A percentile compares a stretch with the other conserved stretches of the same genome.
These are phyloP conservation scores for Eretmochelys imbricata DNA, from an alignment of 2,113 vertebrate species.

Conservation along the genomic window DNA sequence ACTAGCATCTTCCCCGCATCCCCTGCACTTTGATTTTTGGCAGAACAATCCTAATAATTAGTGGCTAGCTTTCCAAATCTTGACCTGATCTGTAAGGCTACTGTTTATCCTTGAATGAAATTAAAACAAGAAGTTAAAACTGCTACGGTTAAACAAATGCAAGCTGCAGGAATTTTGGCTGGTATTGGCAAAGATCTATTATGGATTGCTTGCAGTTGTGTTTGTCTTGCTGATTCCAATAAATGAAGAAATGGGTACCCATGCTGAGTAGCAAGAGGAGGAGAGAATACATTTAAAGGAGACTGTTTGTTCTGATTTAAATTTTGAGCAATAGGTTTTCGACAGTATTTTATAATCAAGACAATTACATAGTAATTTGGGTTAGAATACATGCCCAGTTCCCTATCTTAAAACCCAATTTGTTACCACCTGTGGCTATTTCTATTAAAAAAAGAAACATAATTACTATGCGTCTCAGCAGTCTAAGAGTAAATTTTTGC, in stretches of 20 bases:
- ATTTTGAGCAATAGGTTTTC: slow-evolving; percentile 70
- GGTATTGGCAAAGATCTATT: not conserved
- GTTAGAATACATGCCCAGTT: slow-evolving; percentile 79
- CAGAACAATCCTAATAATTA: slow-evolving; percentile 16
- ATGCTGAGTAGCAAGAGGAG: slow-evolving; percentile 19
- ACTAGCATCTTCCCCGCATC: not conserved
- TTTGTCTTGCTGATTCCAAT: slow-evolving; percentile 22
- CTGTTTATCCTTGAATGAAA: slow-evolving; percentile 42
- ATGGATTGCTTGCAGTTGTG: not conserved
- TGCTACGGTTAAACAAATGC: slow-evolving; percentile 27
- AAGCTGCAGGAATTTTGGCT: slow-evolving; percentile 30
- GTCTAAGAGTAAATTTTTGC: slow-evolving; percentile 82
- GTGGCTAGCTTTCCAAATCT: slow-evolving; percentile 40
- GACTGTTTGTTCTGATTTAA: slow-evolving; percentile 46
- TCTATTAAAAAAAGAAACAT: slow-evolving; percentile 82
- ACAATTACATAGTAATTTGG: slow-evolving; percentile 80
- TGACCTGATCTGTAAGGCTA: slow-evolving; percentile 41
- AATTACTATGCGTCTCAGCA: slow-evolving; percentile 85
- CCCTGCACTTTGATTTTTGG: not conserved
- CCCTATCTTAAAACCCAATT: slow-evolving; percentile 80
- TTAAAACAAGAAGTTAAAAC: slow-evolving; percentile 22
- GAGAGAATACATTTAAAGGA: slow-evolving; percentile 40
- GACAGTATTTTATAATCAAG: slow-evolving; percentile 70
- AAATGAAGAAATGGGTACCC: slow-evolving; percentile 23
- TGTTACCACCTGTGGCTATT: slow-evolving; percentile 87